These are phyloP conservation scores for Lagopus leucura DNA, from an alignment of 2,113 vertebrate species.

Conservation along the genomic window DNA sequence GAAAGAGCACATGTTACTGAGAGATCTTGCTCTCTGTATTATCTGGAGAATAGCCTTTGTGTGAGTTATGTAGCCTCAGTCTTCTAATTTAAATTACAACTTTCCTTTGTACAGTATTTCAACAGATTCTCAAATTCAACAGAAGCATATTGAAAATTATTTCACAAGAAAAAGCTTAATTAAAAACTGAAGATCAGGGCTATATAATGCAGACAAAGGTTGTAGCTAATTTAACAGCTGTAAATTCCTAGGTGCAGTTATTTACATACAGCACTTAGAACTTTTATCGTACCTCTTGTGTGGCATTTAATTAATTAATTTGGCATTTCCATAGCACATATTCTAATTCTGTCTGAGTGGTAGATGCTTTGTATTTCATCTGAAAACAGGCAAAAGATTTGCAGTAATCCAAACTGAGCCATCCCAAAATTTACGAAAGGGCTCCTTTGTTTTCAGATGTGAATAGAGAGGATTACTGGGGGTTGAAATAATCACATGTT, in stretches of 20 bases:
- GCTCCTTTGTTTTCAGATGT: not conserved
- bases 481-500: not conserved
- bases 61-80: not conserved
- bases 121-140: not conserved
- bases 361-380: conserved; percentile 4
- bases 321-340: conserved; percentile 35
- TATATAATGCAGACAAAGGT: conserved; percentile 47
- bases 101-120: not conserved
- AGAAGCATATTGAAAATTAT: conserved; percentile 32
- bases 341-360: not conserved
- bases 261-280: conserved; percentile 21
- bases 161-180: conserved; percentile 31
- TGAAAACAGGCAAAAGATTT: conserved; percentile 8
- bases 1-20: not conserved
- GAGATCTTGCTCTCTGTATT: not conserved
- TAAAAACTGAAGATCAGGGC: conserved; percentile 26
- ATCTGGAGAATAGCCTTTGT: not conserved
- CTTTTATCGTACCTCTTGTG: conserved; percentile 32
- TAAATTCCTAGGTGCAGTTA: conserved; percentile 37
- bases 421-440: not conserved
- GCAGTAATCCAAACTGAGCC: not conserved
- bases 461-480: not conserved
- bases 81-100: not conserved
- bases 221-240: conserved; percentile 55
- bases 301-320: conserved; percentile 59